Percentiles rank a stretch among this genome's conserved stretches.
These are phyloP conservation scores for Scatophagus argus DNA, from an alignment of 2,113 vertebrate genomes.

Conservation along the genomic window DNA sequence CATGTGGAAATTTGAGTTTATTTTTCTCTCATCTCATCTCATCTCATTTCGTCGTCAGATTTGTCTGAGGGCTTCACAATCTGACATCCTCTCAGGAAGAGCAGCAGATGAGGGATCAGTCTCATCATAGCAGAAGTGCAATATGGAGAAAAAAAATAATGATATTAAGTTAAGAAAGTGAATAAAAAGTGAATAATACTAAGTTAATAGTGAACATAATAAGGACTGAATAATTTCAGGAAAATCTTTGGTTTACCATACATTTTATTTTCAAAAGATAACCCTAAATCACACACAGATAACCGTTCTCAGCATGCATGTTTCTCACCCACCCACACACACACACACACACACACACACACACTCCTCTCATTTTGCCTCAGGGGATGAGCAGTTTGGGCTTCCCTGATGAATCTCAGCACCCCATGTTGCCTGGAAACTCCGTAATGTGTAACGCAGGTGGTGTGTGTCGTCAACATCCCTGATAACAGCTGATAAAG, in stretches of 20 bases:
- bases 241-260: background rate
- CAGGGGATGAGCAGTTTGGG: constrained; percentile 39
- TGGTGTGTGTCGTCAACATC: constrained; percentile 29
- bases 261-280: background rate
- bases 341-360: too few species aligned
- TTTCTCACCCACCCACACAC: too few species aligned
- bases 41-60: too few species aligned
- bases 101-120: background rate
- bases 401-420: constrained; percentile 55
- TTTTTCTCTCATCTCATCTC: background rate
- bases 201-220: too few species aligned
- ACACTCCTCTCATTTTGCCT: constrained; percentile 47
- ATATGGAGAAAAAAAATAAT: background rate
- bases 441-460: constrained; percentile 31
- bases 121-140: background rate
- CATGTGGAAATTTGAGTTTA: background rate
- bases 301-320: constrained; percentile 38
- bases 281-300: background rate
- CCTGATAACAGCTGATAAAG: constrained; percentile 55
- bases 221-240: background rate
- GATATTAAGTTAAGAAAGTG: background rate
- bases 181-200: background rate
- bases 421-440: constrained; percentile 76
- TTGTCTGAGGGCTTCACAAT: background rate
- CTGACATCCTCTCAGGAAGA: background rate